These are phyloP conservation scores for Hyperoodon ampullatus DNA, from an alignment of 2,113 vertebrate genomes.

Conservation along the genomic window DNA sequence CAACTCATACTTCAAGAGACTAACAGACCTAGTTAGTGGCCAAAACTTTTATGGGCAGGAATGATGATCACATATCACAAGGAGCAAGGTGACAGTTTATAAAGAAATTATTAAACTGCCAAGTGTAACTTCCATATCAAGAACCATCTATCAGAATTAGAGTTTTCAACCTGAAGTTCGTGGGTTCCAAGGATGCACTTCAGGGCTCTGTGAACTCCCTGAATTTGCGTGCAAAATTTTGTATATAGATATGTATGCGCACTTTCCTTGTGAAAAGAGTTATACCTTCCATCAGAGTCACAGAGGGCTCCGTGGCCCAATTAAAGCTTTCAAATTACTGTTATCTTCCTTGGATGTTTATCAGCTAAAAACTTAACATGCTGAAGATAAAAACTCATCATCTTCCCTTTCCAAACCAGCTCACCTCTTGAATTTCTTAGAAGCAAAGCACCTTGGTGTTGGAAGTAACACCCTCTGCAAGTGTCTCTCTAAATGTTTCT, in stretches of 20 bases:
- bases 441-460: background rate
- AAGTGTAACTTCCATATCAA: background rate
- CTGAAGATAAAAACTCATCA: background rate
- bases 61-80: background rate
- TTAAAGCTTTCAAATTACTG: background rate
- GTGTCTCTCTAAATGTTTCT: background rate
- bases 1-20: slow-evolving; percentile 25
- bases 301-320: background rate
- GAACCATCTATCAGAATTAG: background rate
- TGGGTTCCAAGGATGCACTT: background rate
- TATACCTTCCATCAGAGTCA: background rate
- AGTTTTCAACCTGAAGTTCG: background rate
- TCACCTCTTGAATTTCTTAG: background rate
- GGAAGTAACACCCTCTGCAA: background rate
- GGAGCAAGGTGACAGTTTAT: background rate
- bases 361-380: background rate
- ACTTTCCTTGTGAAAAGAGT: background rate
- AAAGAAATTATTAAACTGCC: background rate
- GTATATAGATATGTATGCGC: background rate
- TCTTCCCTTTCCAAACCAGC: background rate
- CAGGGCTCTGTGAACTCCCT: background rate
- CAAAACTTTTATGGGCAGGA: background rate
- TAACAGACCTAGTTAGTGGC: background rate
- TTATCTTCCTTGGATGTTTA: background rate
- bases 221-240: background rate